A percentile compares a stretch with the other conserved stretches of the same genome.
These are phyloP conservation scores for Atlantisia rogersi DNA, from an alignment of 2,113 vertebrate genomes.

Conservation along the genomic window DNA sequence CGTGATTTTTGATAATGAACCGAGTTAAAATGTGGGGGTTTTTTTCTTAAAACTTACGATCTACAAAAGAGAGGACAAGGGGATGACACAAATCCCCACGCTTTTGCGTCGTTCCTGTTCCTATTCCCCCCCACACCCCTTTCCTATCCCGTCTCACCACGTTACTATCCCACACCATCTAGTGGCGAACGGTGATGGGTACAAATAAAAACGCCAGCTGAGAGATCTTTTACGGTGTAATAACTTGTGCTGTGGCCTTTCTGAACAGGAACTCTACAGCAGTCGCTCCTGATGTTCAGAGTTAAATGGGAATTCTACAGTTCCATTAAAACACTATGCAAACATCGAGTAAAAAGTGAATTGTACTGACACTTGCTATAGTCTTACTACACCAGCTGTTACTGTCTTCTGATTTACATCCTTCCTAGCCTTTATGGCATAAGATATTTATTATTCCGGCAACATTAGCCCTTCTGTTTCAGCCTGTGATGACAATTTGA, in stretches of 20 bases:
- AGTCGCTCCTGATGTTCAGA: not conserved
- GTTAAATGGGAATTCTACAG: not conserved
- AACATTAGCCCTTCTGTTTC: not conserved
- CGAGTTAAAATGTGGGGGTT: not conserved
- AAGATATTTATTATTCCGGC: not conserved
- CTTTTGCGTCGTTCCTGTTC: not conserved
- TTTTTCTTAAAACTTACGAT: not conserved
- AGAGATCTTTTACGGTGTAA: not conserved
- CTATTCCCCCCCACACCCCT: too few species aligned
- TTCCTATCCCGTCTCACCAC: rapidly evolving
- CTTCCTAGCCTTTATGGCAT: not conserved
- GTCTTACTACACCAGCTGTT: not conserved
- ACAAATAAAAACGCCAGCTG: not conserved
- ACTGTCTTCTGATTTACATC: not conserved
- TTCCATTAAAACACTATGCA: not conserved
- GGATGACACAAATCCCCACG: not conserved
- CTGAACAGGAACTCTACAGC: not conserved
- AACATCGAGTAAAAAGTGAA: not conserved
- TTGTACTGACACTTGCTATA: not conserved
- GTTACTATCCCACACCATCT: conserved; percentile 40
- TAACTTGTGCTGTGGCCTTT: not conserved
- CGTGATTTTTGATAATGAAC: not conserved
- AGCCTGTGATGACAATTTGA: not conserved
- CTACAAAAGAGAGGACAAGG: not conserved
- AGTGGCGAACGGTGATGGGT: not conserved